A percentile compares a stretch with the other conserved stretches of the same genome.
Conservation (phyloP, 2,113 vertebrate species). For the Leiothrix lutea region DNA sequence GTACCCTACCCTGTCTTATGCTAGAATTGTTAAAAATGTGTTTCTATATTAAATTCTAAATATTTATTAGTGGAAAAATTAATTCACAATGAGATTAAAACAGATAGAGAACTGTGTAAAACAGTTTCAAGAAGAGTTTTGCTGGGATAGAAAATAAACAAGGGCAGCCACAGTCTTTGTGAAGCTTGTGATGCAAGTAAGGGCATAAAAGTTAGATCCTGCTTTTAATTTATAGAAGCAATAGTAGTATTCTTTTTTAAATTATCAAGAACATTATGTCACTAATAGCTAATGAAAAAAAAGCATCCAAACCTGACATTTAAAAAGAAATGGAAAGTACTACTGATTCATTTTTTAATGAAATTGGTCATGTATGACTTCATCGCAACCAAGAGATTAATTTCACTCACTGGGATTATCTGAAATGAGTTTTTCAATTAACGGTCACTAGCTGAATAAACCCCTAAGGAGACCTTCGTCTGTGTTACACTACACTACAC, state of each 20-base stretch:
- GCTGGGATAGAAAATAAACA: neutral
- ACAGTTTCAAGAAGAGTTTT: neutral
- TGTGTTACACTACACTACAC: neutral
- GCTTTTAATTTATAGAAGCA: neutral
- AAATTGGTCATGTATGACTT: neutral
- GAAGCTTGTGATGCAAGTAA: neutral
- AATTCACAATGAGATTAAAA: neutral
- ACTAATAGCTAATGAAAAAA: neutral
- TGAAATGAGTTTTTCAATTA: conserved; percentile 56
- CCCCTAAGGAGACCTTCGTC: neutral
- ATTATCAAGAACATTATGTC: neutral
- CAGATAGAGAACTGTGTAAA: neutral
- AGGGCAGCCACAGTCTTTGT: neutral
- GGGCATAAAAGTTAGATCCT: neutral
- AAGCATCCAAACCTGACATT: neutral
- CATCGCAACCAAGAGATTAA: neutral
- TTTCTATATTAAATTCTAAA: neutral
- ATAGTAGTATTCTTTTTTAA: neutral
- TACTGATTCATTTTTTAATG: neutral
- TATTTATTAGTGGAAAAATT: neutral
- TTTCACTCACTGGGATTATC: conserved; percentile 33
- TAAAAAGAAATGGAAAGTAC: neutral
- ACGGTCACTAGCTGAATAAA: conserved; percentile 49
- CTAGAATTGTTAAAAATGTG: neutral
- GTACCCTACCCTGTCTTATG: neutral